Evolutionary conservation across 2,888 invertebrate genomes (phyloP), one percentile per base, ranked within the genome.

Genomic region (Phortica okadai): DNA sequence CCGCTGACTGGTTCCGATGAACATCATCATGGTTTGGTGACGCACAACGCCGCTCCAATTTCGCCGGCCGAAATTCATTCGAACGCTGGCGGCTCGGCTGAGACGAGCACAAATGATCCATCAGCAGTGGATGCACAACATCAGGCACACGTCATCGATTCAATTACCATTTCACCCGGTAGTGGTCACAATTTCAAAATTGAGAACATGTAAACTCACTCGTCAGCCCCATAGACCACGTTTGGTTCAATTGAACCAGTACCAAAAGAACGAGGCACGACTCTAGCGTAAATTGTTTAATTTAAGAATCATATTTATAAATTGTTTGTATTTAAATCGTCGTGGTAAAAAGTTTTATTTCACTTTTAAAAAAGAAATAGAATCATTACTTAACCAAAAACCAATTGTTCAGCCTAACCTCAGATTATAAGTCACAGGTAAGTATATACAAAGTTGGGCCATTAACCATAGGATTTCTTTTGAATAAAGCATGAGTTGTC

Each of bases 181-280:
- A 87, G 85, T 77, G 87, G 89, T 59, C 89, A 90, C 77, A 89
- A 86, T 79, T 92, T 92, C 76, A 92, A 92, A 86, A 91, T 92
- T 78, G 92, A 92, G 82, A 89, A 91, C 78, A 91, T 92, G 82
- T 91, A 91, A 89, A 80, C 78, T 8, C 62, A 62, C 25, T 8
- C 50, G 14, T 62, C 10, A 4, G 16, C n/a, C 62, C 21, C 25
- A 50, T 8, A 11, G 33, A 33, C 33, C 33, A 33, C 3, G 33
- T 33, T 50, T 3, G 50, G 50, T 50, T 33, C 33, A 5, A 6
- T 50, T 25, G 10, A 59, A 59, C 4, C 4, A 59, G 8, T 59
- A 21, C 16, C 59, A 16, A 59, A 11, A 62, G 21, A 11, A 62
- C n/a, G n/a, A 69, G 45, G 8, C 50, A 16, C 69, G 69, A 8